These are phyloP conservation scores for Lottia gigantea DNA, from an alignment of 2,888 invertebrate genomes.

Conservation along the genomic window DNA sequence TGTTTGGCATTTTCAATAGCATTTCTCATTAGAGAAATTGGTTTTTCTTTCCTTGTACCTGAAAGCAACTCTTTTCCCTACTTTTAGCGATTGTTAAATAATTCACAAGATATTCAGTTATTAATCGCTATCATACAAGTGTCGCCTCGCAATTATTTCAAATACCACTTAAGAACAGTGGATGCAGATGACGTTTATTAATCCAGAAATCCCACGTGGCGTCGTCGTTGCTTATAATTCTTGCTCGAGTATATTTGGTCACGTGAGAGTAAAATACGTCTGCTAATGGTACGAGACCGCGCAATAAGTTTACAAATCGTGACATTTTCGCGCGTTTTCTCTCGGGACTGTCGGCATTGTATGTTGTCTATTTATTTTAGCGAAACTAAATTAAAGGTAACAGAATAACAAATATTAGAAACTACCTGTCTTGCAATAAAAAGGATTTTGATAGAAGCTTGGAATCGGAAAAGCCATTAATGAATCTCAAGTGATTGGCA, in stretches of 20 bases:
- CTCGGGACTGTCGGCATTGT: conserved; percentile 2
- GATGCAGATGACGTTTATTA: conserved; percentile 24
- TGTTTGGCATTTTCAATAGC: conserved; percentile 1
- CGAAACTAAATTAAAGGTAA: conserved; percentile 8
- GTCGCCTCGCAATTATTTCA: conserved; percentile 22
- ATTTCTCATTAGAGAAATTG: conserved; percentile 1
- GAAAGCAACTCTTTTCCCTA: neutral
- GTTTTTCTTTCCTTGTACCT: conserved; percentile 2
- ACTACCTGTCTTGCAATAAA: neutral
- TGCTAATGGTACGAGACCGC: conserved; percentile 6
- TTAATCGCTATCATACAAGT: conserved; percentile 23
- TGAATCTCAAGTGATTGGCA: neutral
- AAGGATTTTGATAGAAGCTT: conserved; percentile 6
- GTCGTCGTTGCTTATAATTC: neutral
- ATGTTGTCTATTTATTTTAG: neutral
- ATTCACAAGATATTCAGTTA: conserved; percentile 26
- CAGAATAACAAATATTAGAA: conserved; percentile 8
- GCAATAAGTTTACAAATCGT: conserved; percentile 3
- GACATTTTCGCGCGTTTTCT: conserved; percentile 9
- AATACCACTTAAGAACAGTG: conserved; percentile 26
- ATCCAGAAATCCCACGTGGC: conserved; percentile 4
- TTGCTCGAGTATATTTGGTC: conserved; percentile 8
- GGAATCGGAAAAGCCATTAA: neutral
- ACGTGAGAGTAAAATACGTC: conserved; percentile 4
- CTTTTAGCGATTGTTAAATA: conserved; percentile 16